Base-by-base conservation (phyloP, 2,797 vertebrate genomes). In the Mergus octosetaceus region DNA sequence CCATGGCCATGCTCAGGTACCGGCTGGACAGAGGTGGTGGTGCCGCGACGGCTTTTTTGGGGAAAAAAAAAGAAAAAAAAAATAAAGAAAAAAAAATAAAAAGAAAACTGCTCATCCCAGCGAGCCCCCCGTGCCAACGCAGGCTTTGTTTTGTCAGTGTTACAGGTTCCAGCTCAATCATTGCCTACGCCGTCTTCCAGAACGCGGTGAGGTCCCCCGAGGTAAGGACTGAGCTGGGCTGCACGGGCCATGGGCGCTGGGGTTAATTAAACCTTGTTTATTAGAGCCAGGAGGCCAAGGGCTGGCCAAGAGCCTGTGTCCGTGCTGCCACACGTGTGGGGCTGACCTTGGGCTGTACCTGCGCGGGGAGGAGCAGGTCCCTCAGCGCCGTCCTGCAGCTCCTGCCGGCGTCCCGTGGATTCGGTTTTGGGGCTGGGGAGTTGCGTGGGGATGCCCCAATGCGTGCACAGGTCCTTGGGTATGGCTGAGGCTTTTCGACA, bases 111-210 rank as follows among this genome's bases (percentile, higher is more conserved):
- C 47, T 21, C 38, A 11, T 62, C 30, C 16, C 70, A 12, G 78
- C 47, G 20, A 49, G 49, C 49, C 20, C 24, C 68, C 86, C 11
- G 10, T 74, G 34, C 91, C 78, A 87, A 56, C 90, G 79, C 79
- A 51, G 75, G 91, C 73, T 97, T 86, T 97, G 10, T 86, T 94
- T 91, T 92, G 51, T 58, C 93, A 98, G 98, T 58, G 92, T 98
- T 95, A 85, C 97, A 91, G 98, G 98, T 89, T 98, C 98, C 92
- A 98, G 98, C 87, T 98, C 97, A 9, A 96, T 98, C 65, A 97
- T 98, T 82, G 97, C 97, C 20, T 98, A 97, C 3, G 94, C 97
- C 3, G 5, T 98, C 47, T 98, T 98, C 87, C 98, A 98, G 71
- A 97, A 97, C 3, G 89, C 85, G 1, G 96, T 97, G 78, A 89